A percentile compares a stretch with the other conserved stretches of the same genome.
phyloP scores from a whole-genome alignment of 2,797 vertebrate genomes.

The Limnodromus scolopaceus region DNA sequence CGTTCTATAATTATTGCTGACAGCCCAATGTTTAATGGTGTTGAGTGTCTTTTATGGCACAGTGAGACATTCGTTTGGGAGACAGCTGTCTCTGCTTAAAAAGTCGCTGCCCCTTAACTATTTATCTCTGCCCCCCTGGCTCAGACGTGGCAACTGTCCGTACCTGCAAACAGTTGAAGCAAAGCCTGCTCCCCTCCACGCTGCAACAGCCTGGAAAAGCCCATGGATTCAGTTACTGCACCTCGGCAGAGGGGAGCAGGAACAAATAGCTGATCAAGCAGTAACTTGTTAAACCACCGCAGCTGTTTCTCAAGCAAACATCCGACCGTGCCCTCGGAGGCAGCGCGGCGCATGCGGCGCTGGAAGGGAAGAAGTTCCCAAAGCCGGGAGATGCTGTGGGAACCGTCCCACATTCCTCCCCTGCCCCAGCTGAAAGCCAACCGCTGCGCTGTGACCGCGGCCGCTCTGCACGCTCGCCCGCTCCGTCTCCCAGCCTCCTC shows the following conservation, averaged over 20 bases:
- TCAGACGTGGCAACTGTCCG: neutral
- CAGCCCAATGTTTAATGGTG: slow-evolving; percentile 63
- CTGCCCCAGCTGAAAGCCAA: slow-evolving; percentile 28
- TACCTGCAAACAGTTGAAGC: slow-evolving; percentile 17
- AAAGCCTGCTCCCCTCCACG: neutral
- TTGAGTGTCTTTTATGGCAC: slow-evolving; percentile 48
- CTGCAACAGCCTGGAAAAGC: slow-evolving; percentile 3
- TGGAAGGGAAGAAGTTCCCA: slow-evolving; percentile 21
- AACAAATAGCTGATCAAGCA: slow-evolving; percentile 68
- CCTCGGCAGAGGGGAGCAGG: neutral
- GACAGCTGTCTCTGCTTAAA: slow-evolving; percentile 56
- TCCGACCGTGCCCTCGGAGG: slow-evolving; percentile 23
- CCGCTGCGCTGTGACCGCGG: neutral
- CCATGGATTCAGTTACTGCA: neutral
- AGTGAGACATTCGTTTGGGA: slow-evolving; percentile 19
- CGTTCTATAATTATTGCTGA: slow-evolving; percentile 67
- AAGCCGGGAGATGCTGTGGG: slow-evolving; percentile 31
- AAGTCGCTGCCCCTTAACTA: slow-evolving; percentile 33
- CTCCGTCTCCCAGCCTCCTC: neutral
- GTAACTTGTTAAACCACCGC: slow-evolving; percentile 62
- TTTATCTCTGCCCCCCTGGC: neutral
- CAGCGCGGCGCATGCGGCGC: neutral
- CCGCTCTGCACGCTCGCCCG: neutral
- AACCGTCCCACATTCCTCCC: slow-evolving; percentile 8
- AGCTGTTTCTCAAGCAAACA: slow-evolving; percentile 69